A percentile compares a stretch with the other conserved stretches of the same genome.
phyloP scores from a whole-genome alignment of 2,113 vertebrate genomes.

The Clupea harengus region DNA sequence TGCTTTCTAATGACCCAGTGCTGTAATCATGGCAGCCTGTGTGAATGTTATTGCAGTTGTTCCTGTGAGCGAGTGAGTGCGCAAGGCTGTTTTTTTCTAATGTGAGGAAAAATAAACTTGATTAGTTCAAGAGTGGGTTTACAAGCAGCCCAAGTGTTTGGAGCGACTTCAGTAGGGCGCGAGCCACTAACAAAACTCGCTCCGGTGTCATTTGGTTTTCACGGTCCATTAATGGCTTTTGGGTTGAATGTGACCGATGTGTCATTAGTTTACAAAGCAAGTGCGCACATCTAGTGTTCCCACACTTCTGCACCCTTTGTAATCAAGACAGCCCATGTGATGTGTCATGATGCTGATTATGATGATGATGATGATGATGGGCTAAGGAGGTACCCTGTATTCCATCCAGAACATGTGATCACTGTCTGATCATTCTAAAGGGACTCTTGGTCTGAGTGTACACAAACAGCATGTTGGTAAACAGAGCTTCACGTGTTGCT shows the following conservation, averaged over 20 bases:
- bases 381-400: neutral
- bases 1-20: conserved; percentile 5
- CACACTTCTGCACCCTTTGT: neutral
- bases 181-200: neutral
- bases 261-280: conserved; percentile 17
- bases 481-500: neutral
- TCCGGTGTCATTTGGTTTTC: neutral
- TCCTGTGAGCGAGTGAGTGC: neutral
- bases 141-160: neutral
- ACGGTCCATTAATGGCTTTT: neutral
- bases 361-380: conserved; percentile 5
- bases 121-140: neutral
- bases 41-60: conserved; percentile 17
- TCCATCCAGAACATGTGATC: neutral
- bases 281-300: neutral
- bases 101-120: conserved; percentile 16
- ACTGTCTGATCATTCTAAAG: neutral
- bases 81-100: neutral
- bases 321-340: neutral
- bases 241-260: neutral
- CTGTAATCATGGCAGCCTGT: conserved; percentile 10
- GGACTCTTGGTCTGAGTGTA: neutral
- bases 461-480: conserved; percentile 9
- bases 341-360: neutral
- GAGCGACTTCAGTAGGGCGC: neutral